A percentile compares a stretch with the other conserved stretches of the same genome.
Evolutionary conservation across 2,888 invertebrate species (phyloP).

Genomic region (Crioceris asparagi): DNA sequence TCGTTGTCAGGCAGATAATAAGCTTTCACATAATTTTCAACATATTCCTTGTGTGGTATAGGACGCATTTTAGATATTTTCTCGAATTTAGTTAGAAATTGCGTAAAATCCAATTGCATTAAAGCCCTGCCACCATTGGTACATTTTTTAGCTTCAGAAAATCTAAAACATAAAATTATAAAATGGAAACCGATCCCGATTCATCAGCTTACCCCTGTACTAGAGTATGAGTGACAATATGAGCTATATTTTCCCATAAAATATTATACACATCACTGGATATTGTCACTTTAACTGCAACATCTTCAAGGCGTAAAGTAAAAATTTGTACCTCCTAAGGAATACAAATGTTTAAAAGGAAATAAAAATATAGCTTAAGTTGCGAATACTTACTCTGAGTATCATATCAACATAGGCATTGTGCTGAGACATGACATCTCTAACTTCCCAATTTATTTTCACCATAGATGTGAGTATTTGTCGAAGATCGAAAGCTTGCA

Average conservation of each 20-base stretch:
- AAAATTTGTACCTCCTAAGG: constrained; percentile 63
- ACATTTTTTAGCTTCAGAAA: constrained; percentile 84
- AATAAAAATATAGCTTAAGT: background rate
- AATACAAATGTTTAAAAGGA: constrained; percentile 7
- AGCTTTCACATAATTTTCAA: constrained; percentile 92
- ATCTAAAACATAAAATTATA: constrained; percentile 44
- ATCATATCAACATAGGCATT: constrained; percentile 78
- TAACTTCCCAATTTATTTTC: constrained; percentile 89
- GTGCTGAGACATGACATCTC: constrained; percentile 90
- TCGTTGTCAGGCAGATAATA: constrained; percentile 85
- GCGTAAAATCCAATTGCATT: constrained; percentile 97
- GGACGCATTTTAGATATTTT: constrained; percentile 74
- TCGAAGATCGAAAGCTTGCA: constrained; percentile 67
- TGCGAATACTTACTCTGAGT: constrained; percentile 42
- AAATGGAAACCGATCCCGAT: too few relatives aligned
- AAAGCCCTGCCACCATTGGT: constrained; percentile 91
- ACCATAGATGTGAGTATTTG: constrained; percentile 75
- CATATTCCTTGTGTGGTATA: constrained; percentile 78
- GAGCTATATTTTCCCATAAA: constrained; percentile 82
- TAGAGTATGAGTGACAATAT: constrained; percentile 73
- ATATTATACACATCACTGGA: constrained; percentile 56
- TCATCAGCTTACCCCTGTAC: constrained; percentile 84
- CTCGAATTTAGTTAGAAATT: constrained; percentile 83
- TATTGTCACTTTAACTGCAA: constrained; percentile 58
- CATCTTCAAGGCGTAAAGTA: constrained; percentile 64